Evolutionary conservation across 2,113 vertebrate genomes (phyloP).

Genomic region (Stegostoma tigrinum): DNA sequence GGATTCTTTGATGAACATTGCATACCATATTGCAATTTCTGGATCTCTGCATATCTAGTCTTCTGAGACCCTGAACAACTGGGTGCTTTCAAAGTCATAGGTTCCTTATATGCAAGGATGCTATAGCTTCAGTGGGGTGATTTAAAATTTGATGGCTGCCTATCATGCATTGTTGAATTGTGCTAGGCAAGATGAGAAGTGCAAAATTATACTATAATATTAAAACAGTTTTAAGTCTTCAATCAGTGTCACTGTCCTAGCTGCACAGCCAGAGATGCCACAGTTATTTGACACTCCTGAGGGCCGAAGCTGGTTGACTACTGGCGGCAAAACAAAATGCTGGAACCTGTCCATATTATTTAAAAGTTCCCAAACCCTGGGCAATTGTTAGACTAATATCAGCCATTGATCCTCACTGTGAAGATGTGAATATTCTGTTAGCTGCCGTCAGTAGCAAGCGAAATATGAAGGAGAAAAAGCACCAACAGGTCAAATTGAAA

Average conservation of each 20-base stretch:
- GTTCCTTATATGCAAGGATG: neutral
- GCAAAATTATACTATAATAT: neutral
- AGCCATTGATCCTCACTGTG: conserved; percentile 35
- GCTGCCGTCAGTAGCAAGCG: neutral
- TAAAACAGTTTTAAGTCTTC: neutral
- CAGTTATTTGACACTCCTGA: neutral
- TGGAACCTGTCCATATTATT: neutral
- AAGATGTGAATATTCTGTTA: conserved; percentile 6
- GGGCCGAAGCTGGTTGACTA: neutral
- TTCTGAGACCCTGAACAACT: no score
- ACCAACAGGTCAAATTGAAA: neutral
- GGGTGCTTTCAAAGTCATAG: neutral
- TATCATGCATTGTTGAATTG: neutral
- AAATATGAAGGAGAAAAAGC: neutral
- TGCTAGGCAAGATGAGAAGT: neutral
- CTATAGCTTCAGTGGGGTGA: neutral
- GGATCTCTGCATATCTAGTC: neutral
- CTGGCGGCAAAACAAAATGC: neutral
- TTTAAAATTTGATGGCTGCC: neutral
- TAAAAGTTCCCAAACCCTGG: neutral
- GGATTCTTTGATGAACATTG: neutral
- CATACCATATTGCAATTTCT: neutral
- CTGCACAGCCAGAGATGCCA: neutral
- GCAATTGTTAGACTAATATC: neutral
- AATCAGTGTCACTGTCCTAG: neutral